phyloP scores from a whole-genome alignment of 1,140 invertebrate species.

The Drosophila sechellia region DNA sequence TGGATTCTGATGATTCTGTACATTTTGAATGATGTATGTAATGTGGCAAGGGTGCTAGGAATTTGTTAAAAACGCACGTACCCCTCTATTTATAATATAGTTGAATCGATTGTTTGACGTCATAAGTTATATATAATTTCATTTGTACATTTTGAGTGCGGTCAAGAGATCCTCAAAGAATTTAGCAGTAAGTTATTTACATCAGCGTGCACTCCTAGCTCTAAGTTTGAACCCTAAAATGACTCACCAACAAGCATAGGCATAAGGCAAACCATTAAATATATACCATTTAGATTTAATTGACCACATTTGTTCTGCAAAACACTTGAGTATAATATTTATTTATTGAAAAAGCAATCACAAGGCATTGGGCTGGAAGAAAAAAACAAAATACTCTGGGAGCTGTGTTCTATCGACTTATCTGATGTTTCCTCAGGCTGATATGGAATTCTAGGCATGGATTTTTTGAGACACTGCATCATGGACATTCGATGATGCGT shows the following conservation, averaged over 20 bases:
- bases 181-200: constrained; percentile 51
- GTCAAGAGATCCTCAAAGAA: constrained; percentile 55
- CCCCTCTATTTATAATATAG: constrained; percentile 51
- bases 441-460: constrained; percentile 28
- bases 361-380: constrained; percentile 18
- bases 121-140: constrained; percentile 30
- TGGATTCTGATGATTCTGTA: constrained; percentile 39
- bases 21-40: constrained; percentile 60
- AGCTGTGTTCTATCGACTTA: constrained; percentile 17
- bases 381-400: constrained; percentile 20
- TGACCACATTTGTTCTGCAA: constrained; percentile 11
- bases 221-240: constrained; percentile 41
- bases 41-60: constrained; percentile 20
- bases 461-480: constrained; percentile 5
- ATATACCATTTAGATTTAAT: constrained; percentile 23
- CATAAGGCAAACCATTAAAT: constrained; percentile 29
- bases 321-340: constrained; percentile 32
- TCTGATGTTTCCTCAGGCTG: constrained; percentile 23
- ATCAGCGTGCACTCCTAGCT: constrained; percentile 46
- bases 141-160: constrained; percentile 46
- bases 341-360: constrained; percentile 31
- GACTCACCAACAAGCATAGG: constrained; percentile 46
- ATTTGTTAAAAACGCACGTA: constrained; percentile 50
- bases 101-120: constrained; percentile 48
- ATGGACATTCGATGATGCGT: constrained; percentile 1